These are phyloP conservation scores for Protonibea diacanthus DNA, from an alignment of 2,797 vertebrate species.

Conservation along the genomic window DNA sequence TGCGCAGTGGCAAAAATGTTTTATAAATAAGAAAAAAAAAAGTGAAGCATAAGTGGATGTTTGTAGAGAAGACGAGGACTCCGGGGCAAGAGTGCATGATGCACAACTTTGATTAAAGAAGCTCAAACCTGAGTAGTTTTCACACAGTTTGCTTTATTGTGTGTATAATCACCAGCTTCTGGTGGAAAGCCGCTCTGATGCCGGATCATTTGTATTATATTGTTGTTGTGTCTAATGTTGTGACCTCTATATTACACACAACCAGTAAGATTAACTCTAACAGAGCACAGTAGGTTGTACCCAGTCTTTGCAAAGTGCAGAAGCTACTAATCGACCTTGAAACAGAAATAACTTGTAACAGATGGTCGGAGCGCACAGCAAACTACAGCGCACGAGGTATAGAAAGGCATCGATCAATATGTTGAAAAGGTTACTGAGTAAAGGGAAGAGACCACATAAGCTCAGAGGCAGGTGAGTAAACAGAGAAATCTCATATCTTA, in stretches of 20 bases:
- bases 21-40: slow-evolving; percentile 31
- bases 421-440: slow-evolving; percentile 24
- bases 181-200: neutral
- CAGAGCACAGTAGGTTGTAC: neutral
- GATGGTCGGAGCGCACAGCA: slow-evolving; percentile 23
- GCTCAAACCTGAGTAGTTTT: neutral
- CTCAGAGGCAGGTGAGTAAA: slow-evolving; percentile 49
- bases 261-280: neutral
- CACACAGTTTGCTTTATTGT: neutral
- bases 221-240: slow-evolving; percentile 2
- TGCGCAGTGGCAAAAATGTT: slow-evolving; percentile 7
- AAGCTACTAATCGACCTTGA: slow-evolving; percentile 33
- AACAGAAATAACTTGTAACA: slow-evolving; percentile 39
- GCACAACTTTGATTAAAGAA: slow-evolving; percentile 17
- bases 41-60: neutral
- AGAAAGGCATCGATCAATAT: slow-evolving; percentile 22
- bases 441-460: slow-evolving; percentile 18
- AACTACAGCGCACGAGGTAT: neutral
- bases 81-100: neutral
- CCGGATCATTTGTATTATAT: neutral
- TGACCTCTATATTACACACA: neutral
- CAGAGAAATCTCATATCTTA: slow-evolving; percentile 31
- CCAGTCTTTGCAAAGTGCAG: slow-evolving; percentile 12
- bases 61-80: slow-evolving; percentile 13
- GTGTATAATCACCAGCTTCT: slow-evolving; percentile 21